Base-by-base conservation (phyloP, 1,140 invertebrate genomes). In the Zelostemma sp. region DNA sequence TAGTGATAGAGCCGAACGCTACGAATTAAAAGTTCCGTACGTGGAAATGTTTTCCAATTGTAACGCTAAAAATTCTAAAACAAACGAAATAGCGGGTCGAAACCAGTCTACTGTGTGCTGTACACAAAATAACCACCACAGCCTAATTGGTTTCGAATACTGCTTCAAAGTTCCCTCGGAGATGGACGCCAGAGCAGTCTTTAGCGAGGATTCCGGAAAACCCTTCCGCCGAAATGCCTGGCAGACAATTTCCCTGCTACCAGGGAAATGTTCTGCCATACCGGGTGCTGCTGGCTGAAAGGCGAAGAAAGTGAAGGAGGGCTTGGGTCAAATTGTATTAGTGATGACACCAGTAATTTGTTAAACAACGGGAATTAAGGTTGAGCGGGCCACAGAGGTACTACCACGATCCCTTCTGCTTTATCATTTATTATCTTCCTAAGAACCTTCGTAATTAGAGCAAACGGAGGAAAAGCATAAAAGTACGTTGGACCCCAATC, bases 401-500 rank as follows among this genome's bases (percentile, higher is more conserved):
- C 50, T 17, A 53, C 17, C 8, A 43, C 5, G 1, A 46, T 11
- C n/a, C 17, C 35, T 19, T 18, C 4, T 1, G 8, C 28, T 8
- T 33, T 33, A 15, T 50, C 33, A 12, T 16, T 35, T 35, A 17
- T 33, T 17, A 35, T 53, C 21, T 51, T 51, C 18, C 17, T 18
- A 6, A 40, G 11, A 21, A 51, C 49, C 15, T 12, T 51, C 1
- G 2, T 11, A 11, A 51, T n/a, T 1, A 51, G 15, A 5, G 14
- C 47, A 15, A 49, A 49, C 1, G 47, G 28, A 21, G 47, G 47
- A 31, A 75, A 73, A 25, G 70, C 67, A 31, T 75, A 73, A 17
- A 25, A 53, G 1, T 41, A 18, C 1, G 21, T n/a, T 5, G 8
- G 6, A 17, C 9, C 1, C 35, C 50, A 43, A 5, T 40, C 3